Evolutionary conservation across 2,797 vertebrate species (phyloP), one percentile per base, ranked within the genome.

Genomic region (Eurystomus glaucurus): DNA sequence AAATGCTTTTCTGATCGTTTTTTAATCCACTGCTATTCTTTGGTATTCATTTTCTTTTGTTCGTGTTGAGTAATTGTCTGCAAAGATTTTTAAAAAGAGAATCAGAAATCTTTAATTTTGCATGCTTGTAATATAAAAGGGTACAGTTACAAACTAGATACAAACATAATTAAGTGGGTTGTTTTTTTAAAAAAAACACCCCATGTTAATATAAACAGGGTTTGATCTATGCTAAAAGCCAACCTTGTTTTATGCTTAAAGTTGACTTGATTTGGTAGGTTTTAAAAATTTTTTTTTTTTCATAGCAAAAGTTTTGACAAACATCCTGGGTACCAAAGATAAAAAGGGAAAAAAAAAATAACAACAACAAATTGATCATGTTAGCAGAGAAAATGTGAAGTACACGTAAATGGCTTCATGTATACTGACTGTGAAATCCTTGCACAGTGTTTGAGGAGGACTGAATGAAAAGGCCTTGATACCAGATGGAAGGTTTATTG

Each of bases 401-500:
- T 14, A 50, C 29, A 75, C 3, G 5, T 91, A 71, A 91, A 94
- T 35, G 95, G 60, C 75, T 93, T 70, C 70, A 11, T 37, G 33
- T 54, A 45, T 31, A 22, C 60, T 48, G 74, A 75, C 45, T 81
- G 54, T 65, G 80, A 78, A 81, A 84, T 79, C 31, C 35, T 88
- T 92, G 22, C 78, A 41, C 21, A 14, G 58, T 60, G 78, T 45
- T 91, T 74, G 58, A 92, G 79, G 85, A 90, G 80, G 85, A 61
- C 85, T 77, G 45, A 81, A 79, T 89, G 90, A 85, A 93, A 89
- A 93, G 76, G 91, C 85, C 87, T 85, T 93, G 55, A 43, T 95
- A 97, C 37, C 98, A 98, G 97, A 95, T 98, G 98, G 97, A 92
- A 95, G 87, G 78, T 96, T 97, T 97, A 97, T 94, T 98, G 97